Percentiles rank a stretch among this genome's conserved stretches.
Conservation (phyloP, 53 echinoderm and acorn worm species). For the Holothuria scabra region DNA sequence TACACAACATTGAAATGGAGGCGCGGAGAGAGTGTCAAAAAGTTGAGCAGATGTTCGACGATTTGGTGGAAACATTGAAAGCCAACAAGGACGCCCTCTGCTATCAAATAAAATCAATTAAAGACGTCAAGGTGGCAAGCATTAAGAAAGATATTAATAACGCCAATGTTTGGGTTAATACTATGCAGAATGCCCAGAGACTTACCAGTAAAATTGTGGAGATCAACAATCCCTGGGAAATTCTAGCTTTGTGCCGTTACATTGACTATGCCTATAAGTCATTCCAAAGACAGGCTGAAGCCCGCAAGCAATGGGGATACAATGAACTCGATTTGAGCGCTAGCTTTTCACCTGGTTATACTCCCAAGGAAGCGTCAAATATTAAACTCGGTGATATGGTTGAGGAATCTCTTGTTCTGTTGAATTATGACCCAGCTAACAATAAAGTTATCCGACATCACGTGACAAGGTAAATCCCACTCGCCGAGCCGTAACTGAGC, state of each 20-base stretch:
- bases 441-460: conserved; percentile 14
- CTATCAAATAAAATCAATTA: not conserved
- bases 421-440: conserved; percentile 22
- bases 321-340: conserved; percentile 27
- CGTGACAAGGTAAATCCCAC: not conserved
- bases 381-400: conserved; percentile 29
- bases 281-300: not conserved
- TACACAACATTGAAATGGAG: not conserved
- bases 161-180: conserved; percentile 6
- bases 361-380: not conserved
- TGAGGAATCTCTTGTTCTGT: conserved; percentile 25
- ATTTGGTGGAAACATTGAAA: not conserved
- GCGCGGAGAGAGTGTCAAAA: conserved; percentile 22
- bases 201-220: conserved; percentile 32
- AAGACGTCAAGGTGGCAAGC: not conserved
- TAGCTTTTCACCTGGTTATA: conserved; percentile 9
- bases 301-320: conserved; percentile 8
- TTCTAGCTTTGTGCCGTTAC: not conserved
- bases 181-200: conserved; percentile 11
- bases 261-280: not conserved
- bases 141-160: not conserved
- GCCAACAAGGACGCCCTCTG: conserved; percentile 29
- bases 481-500: too few relatives aligned
- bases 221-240: conserved; percentile 33
- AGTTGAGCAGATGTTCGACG: conserved; percentile 7